phyloP scores from a whole-genome alignment of 2,888 invertebrate genomes.

The Actias luna region DNA sequence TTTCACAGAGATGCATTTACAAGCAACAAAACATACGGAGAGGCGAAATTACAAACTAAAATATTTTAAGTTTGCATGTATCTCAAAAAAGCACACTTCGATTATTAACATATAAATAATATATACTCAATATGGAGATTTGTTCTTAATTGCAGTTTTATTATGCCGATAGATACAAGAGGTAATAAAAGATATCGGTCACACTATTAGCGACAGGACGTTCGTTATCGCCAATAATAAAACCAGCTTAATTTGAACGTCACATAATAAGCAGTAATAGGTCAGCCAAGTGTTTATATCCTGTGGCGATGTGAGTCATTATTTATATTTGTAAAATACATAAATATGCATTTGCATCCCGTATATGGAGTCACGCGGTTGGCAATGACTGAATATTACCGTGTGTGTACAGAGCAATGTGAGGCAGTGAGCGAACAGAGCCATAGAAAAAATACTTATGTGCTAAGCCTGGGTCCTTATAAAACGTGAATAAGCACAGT shows the following conservation, averaged over 20 bases:
- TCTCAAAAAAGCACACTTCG: no score
- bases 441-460: neutral
- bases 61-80: no score
- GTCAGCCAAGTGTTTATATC: neutral
- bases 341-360: constrained; percentile 1
- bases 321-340: constrained; percentile 5
- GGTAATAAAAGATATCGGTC: no score
- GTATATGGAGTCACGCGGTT: neutral
- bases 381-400: neutral
- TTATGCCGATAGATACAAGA: no score
- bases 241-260: neutral
- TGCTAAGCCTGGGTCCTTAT: neutral
- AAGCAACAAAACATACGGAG: no score
- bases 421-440: neutral
- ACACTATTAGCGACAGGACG: neutral
- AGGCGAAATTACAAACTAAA: no score
- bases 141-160: no score
- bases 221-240: neutral
- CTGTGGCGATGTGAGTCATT: constrained; percentile 1
- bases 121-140: no score
- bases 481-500: neutral
- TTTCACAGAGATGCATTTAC: no score
- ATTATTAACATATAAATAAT: no score
- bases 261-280: constrained; percentile 1
- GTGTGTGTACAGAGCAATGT: neutral